A percentile compares a stretch with the other conserved stretches of the same genome.
Evolutionary conservation across 2,797 vertebrate species (phyloP).

Genomic region (Vireo griseus): DNA sequence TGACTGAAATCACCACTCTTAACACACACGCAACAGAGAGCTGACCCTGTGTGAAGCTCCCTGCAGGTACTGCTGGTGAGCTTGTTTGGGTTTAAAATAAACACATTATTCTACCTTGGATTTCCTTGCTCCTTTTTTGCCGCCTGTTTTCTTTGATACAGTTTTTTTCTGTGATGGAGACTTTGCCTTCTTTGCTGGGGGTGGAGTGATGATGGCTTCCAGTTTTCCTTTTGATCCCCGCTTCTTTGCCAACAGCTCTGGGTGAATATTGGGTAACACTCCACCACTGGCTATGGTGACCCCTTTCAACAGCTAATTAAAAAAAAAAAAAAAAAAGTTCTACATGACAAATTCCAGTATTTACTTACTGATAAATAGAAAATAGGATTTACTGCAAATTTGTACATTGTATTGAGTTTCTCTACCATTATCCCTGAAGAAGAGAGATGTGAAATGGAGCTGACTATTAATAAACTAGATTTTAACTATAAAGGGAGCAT

Average conservation of each 20-base stretch:
- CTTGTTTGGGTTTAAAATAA: background rate
- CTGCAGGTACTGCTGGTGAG: background rate
- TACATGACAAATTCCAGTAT: background rate
- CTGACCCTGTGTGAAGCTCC: background rate
- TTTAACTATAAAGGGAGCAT: background rate
- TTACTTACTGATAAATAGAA: background rate
- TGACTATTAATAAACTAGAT: background rate
- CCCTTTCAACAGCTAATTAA: constrained; percentile 87
- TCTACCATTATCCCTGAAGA: background rate
- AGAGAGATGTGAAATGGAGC: background rate
- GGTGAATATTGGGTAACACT: constrained; percentile 96
- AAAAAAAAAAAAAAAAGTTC: background rate
- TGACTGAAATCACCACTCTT: background rate
- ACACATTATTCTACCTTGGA: constrained; percentile 79
- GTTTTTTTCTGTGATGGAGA: constrained; percentile 85
- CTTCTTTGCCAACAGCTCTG: constrained; percentile 95
- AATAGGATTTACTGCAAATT: background rate
- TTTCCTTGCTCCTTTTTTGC: constrained; percentile 85
- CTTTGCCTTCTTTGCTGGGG: constrained; percentile 91
- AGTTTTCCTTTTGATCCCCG: constrained; percentile 91
- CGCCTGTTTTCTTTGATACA: constrained; percentile 81
- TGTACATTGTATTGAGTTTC: background rate
- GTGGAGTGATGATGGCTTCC: constrained; percentile 89
- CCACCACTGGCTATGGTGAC: constrained; percentile 97
- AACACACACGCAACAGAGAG: background rate